These are phyloP conservation scores for Campoletis raptor DNA, from an alignment of 2,888 invertebrate species.

Conservation along the genomic window DNA sequence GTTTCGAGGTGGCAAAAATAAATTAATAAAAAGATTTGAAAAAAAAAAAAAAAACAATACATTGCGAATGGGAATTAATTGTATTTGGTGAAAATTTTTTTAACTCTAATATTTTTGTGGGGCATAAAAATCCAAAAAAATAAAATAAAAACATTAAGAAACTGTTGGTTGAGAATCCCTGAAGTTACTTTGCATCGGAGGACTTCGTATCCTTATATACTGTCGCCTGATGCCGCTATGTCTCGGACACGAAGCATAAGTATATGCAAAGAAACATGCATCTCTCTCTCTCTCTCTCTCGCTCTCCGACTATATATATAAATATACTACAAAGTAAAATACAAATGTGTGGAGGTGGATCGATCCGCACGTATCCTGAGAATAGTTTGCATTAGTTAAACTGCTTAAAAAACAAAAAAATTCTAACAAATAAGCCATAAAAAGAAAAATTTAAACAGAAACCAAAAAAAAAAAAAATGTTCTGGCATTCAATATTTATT, in stretches of 20 bases:
- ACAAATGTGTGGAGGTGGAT: constrained; percentile 59
- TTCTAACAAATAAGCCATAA: constrained; percentile 25
- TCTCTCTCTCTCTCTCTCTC: background rate
- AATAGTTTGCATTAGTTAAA: constrained; percentile 71
- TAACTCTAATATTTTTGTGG: background rate
- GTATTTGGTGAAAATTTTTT: background rate
- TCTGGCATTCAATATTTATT: constrained; percentile 65
- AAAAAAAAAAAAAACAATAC: background rate
- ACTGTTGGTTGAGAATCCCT: constrained; percentile 65
- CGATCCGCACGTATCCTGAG: constrained; percentile 73
- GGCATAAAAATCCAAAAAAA: background rate
- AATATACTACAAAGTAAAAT: background rate
- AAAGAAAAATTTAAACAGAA: constrained; percentile 34
- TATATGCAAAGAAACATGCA: constrained; percentile 44
- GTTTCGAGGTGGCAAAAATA: background rate
- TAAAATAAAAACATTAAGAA: background rate
- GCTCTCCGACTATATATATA: too few species aligned
- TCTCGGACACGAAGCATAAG: constrained; percentile 61
- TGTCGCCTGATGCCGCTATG: constrained; percentile 58
- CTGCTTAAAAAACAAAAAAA: constrained; percentile 36
- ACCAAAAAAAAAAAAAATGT: background rate
- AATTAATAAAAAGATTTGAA: too few species aligned
- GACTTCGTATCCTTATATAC: constrained; percentile 60
- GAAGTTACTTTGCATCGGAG: constrained; percentile 61
- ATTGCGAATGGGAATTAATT: background rate